Evolutionary conservation across 2,797 vertebrate genomes (phyloP), one percentile per base, ranked within the genome.

Genomic region (Neostethus bicornis): DNA sequence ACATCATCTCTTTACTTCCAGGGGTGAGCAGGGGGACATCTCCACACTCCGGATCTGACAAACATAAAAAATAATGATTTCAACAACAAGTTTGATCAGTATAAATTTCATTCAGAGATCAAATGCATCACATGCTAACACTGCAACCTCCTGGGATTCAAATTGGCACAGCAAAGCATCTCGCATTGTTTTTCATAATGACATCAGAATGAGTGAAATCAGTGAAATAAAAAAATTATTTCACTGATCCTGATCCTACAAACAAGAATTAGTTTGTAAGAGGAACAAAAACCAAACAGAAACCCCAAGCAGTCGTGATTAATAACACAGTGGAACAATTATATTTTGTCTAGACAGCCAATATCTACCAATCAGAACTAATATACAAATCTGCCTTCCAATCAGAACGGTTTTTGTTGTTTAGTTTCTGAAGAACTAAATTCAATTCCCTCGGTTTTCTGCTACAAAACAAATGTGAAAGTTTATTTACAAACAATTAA

Each of bases 1-100:
- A 98, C 97, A 99, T 98, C 97, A 99, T 98, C 83, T 99, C 96
- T 88, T 99, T 99, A 88, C 97, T 99, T 82, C 96, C 96, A 41
- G 97, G 97, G 17, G 97, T 99, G 69, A 99, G 85, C 34, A 98
- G 87, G 12, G 97, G 97, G 55, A 99, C 96, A 58, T 99, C 97
- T 0, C 94, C 94, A 78, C 96, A 99, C 87, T 99, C 97, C 78
- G 96, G 94, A 85, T 99, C 97, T 98, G 91, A 48, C 81, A 46
- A 74, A 29, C 64, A 80, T 38, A 73, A 53, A 76, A 55, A 57
- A 39, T 5, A 52, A 12, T 14, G 4, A 50, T 62, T 51, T 51
- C 1, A 10, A n/a, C n/a, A n/a, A n/a, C n/a, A n/a, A n/a, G n/a
- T n/a, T n/a, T n/a, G n/a, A n/a, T n/a, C n/a, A n/a, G n/a, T n/a